A percentile compares a stretch with the other conserved stretches of the same genome.
phyloP scores from a whole-genome alignment of 2,888 invertebrate genomes.

The Bellardia pandia region DNA sequence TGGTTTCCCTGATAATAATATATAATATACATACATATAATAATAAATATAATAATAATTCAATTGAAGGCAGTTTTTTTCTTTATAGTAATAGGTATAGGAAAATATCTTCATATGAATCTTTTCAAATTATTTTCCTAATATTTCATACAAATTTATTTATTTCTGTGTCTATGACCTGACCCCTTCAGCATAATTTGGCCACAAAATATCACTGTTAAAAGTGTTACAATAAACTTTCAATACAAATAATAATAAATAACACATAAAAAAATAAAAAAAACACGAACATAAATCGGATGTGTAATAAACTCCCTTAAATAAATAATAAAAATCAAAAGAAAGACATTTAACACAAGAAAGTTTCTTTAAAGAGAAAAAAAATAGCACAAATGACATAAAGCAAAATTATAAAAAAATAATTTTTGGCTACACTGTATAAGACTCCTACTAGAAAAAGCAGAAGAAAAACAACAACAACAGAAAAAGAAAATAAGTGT shows the following conservation, averaged over 20 bases:
- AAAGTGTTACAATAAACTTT: slow-evolving; percentile 22
- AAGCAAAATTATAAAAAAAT: not conserved
- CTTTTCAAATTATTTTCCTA: too few species aligned
- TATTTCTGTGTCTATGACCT: slow-evolving; percentile 2
- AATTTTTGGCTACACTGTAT: slow-evolving; percentile 1
- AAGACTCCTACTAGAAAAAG: slow-evolving; percentile 35
- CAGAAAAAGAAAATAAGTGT: slow-evolving; percentile 24
- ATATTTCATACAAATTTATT: not conserved
- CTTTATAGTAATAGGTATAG: too few species aligned
- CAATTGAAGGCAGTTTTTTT: too few species aligned
- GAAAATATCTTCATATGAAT: too few species aligned
- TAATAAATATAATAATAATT: too few species aligned
- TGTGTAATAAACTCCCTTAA: slow-evolving; percentile 8
- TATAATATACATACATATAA: too few species aligned
- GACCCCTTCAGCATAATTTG: slow-evolving; percentile 8
- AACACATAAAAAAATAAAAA: not conserved
- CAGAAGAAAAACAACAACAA: not conserved
- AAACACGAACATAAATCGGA: slow-evolving; percentile 18
- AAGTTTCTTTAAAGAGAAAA: slow-evolving; percentile 5
- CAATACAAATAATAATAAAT: not conserved
- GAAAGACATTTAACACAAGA: slow-evolving; percentile 27
- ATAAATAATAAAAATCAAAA: slow-evolving; percentile 3
- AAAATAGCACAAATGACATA: slow-evolving; percentile 35
- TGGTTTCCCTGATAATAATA: too few species aligned
- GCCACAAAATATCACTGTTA: not conserved